Evolutionary conservation across 2,113 vertebrate genomes (phyloP).

Genomic region (Corydoras sp.): DNA sequence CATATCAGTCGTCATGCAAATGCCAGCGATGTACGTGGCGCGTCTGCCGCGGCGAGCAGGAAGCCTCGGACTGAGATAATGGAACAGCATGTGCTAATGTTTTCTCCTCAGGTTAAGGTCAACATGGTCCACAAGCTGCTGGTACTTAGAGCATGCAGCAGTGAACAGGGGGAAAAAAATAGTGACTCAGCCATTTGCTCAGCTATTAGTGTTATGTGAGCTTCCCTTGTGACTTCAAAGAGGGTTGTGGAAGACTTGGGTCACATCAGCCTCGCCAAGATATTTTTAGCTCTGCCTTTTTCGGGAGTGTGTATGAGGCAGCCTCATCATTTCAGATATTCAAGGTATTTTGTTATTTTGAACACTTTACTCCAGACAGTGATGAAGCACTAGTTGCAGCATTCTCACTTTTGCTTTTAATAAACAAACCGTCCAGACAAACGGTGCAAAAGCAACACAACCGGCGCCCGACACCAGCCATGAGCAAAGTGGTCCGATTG

Average conservation of each 20-base stretch:
- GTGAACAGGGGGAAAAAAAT: constrained; percentile 12
- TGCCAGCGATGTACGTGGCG: no score
- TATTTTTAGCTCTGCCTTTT: constrained; percentile 33
- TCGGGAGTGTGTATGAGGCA: neutral
- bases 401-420: constrained; percentile 14
- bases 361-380: neutral
- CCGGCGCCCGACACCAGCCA: neutral
- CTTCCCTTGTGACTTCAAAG: constrained; percentile 49
- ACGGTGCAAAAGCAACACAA: constrained; percentile 6
- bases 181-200: constrained; percentile 41
- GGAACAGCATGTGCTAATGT: constrained; percentile 16
- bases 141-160: constrained; percentile 10
- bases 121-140: constrained; percentile 31
- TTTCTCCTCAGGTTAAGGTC: constrained; percentile 39
- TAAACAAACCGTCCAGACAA: constrained; percentile 11
- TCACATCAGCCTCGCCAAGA: constrained; percentile 33
- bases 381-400: neutral
- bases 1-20: no score
- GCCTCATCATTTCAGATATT: no score
- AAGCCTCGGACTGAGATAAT: constrained; percentile 23
- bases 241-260: constrained; percentile 39
- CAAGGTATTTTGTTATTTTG: neutral
- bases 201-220: constrained; percentile 46
- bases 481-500: constrained; percentile 13
- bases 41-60: neutral